Percentiles rank a stretch among this genome's conserved stretches.
phyloP scores from a whole-genome alignment of 2,888 invertebrate genomes.

The Cacoxenus indagator region DNA sequence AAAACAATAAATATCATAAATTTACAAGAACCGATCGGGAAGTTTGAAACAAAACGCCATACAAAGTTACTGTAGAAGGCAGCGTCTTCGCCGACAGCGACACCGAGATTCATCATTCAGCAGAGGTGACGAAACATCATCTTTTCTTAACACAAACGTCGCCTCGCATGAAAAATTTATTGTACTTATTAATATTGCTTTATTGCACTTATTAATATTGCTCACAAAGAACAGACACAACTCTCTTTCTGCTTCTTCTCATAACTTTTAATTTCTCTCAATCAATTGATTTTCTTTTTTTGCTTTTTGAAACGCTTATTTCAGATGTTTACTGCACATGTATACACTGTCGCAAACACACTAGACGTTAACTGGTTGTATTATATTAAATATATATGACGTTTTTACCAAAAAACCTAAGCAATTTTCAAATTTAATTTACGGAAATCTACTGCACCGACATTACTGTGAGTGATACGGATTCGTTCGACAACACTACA shows the following conservation, averaged over 20 bases:
- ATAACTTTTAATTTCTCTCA: conserved; percentile 34
- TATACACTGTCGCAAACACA: not conserved
- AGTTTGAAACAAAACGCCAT: too few species aligned
- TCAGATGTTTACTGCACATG: not conserved
- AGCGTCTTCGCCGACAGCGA: conserved; percentile 25
- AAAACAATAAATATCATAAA: too few species aligned
- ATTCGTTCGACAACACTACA: too few species aligned
- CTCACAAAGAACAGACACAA: conserved; percentile 32
- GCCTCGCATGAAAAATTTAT: not conserved
- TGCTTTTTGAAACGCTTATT: not conserved
- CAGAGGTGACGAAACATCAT: conserved; percentile 22
- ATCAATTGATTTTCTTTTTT: conserved; percentile 61
- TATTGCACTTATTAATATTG: conserved; percentile 2
- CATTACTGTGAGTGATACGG: not conserved
- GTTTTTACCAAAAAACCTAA: conserved; percentile 7
- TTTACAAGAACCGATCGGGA: too few species aligned
- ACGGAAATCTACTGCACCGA: conserved; percentile 6
- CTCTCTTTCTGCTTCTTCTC: conserved; percentile 31
- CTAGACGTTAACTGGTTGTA: not conserved
- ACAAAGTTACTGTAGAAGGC: too few species aligned
- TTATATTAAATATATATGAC: not conserved
- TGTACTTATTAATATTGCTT: not conserved
- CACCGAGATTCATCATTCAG: conserved; percentile 35
- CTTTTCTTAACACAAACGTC: conserved; percentile 29
- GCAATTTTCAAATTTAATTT: conserved; percentile 27